These are phyloP conservation scores for Formica exsecta DNA, from an alignment of 1,140 invertebrate species.

Conservation along the genomic window DNA sequence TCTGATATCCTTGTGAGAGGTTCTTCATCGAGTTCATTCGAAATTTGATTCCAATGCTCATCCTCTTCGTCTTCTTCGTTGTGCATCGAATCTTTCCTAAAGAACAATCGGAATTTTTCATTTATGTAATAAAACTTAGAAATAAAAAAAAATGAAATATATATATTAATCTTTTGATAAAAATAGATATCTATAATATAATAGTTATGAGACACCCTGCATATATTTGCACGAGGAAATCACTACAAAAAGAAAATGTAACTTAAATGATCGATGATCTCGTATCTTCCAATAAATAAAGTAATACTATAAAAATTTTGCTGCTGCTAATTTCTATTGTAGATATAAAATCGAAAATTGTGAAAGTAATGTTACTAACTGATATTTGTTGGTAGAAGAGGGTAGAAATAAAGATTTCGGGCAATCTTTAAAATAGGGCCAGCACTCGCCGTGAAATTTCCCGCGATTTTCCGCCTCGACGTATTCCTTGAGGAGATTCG, in stretches of 20 bases:
- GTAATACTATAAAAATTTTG: background rate
- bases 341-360: background rate
- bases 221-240: too few species aligned
- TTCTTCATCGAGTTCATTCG: conserved; percentile 53
- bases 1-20: conserved; percentile 31
- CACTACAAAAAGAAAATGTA: too few species aligned
- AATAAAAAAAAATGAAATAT: background rate
- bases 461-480: conserved; percentile 93
- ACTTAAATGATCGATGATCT: too few species aligned
- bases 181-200: too few species aligned
- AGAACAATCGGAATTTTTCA: background rate
- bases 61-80: conserved; percentile 46
- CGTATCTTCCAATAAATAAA: background rate
- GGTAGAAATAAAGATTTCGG: conserved; percentile 93
- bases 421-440: conserved; percentile 93
- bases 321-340: background rate
- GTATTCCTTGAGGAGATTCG: conserved; percentile 91
- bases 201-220: too few species aligned
- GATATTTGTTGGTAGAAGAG: conserved; percentile 89
- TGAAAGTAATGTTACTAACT: conserved; percentile 85
- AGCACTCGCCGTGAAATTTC: conserved; percentile 92
- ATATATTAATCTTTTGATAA: background rate
- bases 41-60: conserved; percentile 59
- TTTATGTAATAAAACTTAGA: background rate
- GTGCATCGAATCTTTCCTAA: conserved; percentile 73